Evolutionary conservation across 2,113 vertebrate genomes (phyloP).

Genomic region (Calypte anna): DNA sequence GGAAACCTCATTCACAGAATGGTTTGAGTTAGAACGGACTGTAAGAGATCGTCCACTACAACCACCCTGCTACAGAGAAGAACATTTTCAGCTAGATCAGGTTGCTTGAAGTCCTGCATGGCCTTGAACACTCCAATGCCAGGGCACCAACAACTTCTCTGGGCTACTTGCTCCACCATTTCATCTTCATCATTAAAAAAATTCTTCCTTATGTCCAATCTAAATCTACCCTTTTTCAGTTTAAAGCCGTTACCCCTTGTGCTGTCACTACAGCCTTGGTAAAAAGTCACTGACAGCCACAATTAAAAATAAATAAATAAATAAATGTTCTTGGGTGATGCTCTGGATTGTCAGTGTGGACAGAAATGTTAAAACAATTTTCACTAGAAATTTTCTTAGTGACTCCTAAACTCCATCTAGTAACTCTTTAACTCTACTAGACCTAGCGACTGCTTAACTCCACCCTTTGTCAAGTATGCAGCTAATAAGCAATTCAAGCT

Average conservation of each 20-base stretch:
- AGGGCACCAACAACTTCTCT: not conserved
- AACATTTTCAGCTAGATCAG: not conserved
- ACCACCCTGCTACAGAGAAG: fast-evolving
- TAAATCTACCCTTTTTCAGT: not conserved
- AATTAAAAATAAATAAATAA: not conserved
- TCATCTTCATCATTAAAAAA: fast-evolving
- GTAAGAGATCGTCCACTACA: not conserved
- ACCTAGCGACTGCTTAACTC: not conserved
- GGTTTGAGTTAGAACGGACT: fast-evolving
- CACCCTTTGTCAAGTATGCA: fast-evolving
- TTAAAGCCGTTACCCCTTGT: not conserved
- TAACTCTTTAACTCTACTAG: not conserved
- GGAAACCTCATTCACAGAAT: not conserved
- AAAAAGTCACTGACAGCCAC: not conserved
- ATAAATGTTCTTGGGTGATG: not conserved
- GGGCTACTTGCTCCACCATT: not conserved
- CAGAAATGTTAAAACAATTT: fast-evolving
- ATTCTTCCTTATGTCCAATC: not conserved
- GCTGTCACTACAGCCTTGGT: not conserved
- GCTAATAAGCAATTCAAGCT: not conserved
- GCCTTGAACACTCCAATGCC: not conserved
- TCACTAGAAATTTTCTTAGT: not conserved
- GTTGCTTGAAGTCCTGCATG: not conserved
- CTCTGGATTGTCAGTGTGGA: not conserved
- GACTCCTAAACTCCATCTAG: not conserved